A percentile compares a stretch with the other conserved stretches of the same genome.
Conservation (phyloP, 37 sponge, comb jelly and placozoan genomes). For the Oopsacas minuta region DNA sequence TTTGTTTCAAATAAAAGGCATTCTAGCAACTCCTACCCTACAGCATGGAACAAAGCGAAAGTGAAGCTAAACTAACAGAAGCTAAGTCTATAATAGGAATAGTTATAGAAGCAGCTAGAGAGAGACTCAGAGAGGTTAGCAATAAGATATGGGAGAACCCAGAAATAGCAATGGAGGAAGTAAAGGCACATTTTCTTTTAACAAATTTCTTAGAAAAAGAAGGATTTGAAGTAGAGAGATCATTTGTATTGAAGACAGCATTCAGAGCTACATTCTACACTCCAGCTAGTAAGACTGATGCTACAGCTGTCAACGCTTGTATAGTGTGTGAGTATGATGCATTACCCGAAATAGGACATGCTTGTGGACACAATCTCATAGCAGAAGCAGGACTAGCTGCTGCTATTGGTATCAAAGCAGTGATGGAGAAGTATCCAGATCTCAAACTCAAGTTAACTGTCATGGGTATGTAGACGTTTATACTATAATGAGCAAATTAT, state of each 20-base stretch:
- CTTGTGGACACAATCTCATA: constrained; percentile 80
- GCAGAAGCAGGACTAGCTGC: constrained; percentile 69
- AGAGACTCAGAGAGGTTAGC: not conserved
- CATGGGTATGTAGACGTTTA: too few species aligned
- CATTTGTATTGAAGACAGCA: constrained; percentile 46
- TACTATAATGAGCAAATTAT: too few species aligned
- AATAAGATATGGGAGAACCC: constrained; percentile 33
- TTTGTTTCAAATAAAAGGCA: too few species aligned
- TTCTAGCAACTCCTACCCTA: too few species aligned
- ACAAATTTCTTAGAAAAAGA: constrained; percentile 42
- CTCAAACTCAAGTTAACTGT: not conserved
- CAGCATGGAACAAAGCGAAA: too few species aligned
- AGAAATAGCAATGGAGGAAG: constrained; percentile 24
- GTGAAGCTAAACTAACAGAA: too few species aligned
- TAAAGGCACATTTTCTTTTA: constrained; percentile 27
- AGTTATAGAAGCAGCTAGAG: too few species aligned
- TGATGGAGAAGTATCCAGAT: constrained; percentile 22
- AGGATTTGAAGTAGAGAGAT: constrained; percentile 48
- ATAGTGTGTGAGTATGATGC: constrained; percentile 80
- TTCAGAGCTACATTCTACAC: constrained; percentile 43
- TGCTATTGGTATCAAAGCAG: constrained; percentile 54
- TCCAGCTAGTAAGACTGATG: not conserved
- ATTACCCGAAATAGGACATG: constrained; percentile 72
- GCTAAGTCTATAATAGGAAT: too few species aligned
- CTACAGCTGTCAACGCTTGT: not conserved